A percentile compares a stretch with the other conserved stretches of the same genome.
Evolutionary conservation across 2,888 invertebrate genomes (phyloP).

Genomic region (Serrognathus titanus): DNA sequence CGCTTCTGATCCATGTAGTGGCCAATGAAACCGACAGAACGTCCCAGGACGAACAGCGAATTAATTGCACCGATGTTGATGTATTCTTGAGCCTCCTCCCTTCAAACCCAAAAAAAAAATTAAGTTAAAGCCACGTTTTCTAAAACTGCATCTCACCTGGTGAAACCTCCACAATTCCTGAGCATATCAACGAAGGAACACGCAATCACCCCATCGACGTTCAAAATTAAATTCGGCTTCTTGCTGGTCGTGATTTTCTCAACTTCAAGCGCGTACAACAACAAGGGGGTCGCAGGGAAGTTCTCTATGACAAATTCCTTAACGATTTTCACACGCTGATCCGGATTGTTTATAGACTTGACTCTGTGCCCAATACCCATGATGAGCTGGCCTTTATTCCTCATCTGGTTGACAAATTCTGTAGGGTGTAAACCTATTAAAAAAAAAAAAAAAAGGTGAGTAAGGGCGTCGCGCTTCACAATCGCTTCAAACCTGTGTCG

Average conservation of each 20-base stretch:
- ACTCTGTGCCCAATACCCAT: conserved; percentile 98
- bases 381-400: conserved; percentile 95
- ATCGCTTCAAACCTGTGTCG: conserved; percentile 65
- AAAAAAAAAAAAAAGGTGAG: neutral
- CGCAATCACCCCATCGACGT: conserved; percentile 98
- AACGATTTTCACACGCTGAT: conserved; percentile 94
- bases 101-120: conserved; percentile 33
- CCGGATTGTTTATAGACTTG: conserved; percentile 95
- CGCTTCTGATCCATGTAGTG: conserved; percentile 99
- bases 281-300: conserved; percentile 91
- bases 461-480: neutral
- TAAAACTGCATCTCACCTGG: conserved; percentile 57
- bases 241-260: conserved; percentile 99
- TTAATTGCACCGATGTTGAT: conserved; percentile 97
- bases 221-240: conserved; percentile 99
- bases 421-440: conserved; percentile 82
- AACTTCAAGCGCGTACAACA: conserved; percentile 94
- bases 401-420: conserved; percentile 97
- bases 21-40: conserved; percentile 98
- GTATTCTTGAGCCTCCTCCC: conserved; percentile 97
- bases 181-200: conserved; percentile 96
- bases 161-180: conserved; percentile 90
- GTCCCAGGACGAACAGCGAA: conserved; percentile 95
- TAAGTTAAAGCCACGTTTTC: neutral
- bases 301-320: conserved; percentile 93